Conservation (phyloP, 2,797 vertebrate species). For the Spizella passerina region DNA sequence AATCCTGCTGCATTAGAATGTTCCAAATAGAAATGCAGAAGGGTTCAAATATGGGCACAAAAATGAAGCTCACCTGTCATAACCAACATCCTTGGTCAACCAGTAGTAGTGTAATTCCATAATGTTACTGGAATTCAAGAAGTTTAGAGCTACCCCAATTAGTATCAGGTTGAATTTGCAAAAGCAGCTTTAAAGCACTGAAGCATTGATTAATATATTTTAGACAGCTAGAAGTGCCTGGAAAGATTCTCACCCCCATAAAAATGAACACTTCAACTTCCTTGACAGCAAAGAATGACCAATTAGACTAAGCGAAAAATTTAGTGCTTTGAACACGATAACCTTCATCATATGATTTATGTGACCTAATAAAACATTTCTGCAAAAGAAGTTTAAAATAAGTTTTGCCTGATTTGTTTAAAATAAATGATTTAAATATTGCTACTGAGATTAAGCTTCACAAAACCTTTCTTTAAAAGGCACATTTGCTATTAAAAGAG, state of each 20-base stretch:
- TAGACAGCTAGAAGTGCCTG: background rate
- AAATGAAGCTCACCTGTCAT: background rate
- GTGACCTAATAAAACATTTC: constrained; percentile 9
- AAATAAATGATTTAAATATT: background rate
- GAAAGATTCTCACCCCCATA: background rate
- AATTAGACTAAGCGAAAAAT: background rate
- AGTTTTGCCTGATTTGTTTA: background rate
- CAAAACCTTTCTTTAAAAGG: background rate
- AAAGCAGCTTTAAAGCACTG: background rate
- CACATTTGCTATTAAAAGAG: background rate
- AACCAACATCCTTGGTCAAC: background rate
- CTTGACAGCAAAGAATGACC: constrained; percentile 7
- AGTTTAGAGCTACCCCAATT: background rate
- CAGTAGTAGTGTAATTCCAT: background rate
- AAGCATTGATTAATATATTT: background rate
- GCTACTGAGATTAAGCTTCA: background rate
- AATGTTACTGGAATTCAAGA: background rate
- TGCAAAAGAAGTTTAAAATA: background rate
- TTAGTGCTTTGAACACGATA: background rate
- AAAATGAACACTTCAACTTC: background rate
- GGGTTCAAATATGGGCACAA: background rate
- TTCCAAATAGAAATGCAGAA: background rate
- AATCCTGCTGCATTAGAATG: background rate
- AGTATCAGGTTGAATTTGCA: background rate
- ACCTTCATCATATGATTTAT: constrained; percentile 3